Evolutionary conservation across 2,113 vertebrate genomes (phyloP), one percentile per base, ranked within the genome.

Genomic region (Platichthys flesus): DNA sequence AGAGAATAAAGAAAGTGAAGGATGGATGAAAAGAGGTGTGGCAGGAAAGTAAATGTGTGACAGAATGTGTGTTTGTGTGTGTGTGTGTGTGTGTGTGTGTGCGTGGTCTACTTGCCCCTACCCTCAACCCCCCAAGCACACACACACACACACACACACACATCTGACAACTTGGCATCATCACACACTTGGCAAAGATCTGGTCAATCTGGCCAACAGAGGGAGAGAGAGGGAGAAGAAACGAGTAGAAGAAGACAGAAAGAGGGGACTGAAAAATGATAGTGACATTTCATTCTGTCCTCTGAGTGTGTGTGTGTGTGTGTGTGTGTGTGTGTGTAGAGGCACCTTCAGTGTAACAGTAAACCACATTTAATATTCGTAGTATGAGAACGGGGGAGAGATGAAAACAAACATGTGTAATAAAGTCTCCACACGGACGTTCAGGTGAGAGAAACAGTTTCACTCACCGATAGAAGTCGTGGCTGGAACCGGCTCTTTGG

Each of bases 401-500:
- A 40, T 10, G 40, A 40, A 13, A 40, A 10, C 40, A 40, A 10
- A 40, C 12, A 12, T 40, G 9, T 40, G 10, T 12, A 2, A 40
- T 12, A 49, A 49, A 16, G 16, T 3, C 1, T 47, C 10, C 45
- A 12, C 10, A 13, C 3, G 14, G 45, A 47, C 14, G 45, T 47
- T 47, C 1, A 31, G 3, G 1, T 9, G 35, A 67, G 5, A 54
- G 0, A 28, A 16, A 9, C 1, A 21, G 15, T 28, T 60, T 8
- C 60, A 69, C 93, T 95, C 93, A 96, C 95, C 94, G 90, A 97
- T 92, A 61, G 96, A 94, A 3, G 93, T 85, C 4, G 95, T 94
- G 68, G 95, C 95, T 64, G 95, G 95, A 49, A 95, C 94, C 14
- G 94, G 93, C 78, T 96, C 95, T 87, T 95, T 96, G 76, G 95